Base-by-base conservation (phyloP, 2,113 vertebrate genomes). In the Alces alces region DNA sequence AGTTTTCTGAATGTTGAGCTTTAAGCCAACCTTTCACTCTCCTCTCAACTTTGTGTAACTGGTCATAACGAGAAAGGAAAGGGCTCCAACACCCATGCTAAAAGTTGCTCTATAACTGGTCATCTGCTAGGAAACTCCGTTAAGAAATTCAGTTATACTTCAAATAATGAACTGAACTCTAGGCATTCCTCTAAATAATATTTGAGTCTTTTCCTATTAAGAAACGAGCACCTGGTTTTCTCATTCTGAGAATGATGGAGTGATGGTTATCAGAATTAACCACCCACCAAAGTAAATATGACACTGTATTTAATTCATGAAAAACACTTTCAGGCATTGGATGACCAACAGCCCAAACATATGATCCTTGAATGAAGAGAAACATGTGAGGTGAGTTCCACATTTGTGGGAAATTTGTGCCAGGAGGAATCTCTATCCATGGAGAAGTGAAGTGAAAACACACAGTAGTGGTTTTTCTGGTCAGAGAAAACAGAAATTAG, bases 21-120 rank as follows among this genome's bases (percentile, higher is more conserved):
- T 70, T 39, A 70, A 70, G 66, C 19, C 66, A 36, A 3, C 19
- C 66, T 70, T 70, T 70, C 66, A 70, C 10, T 70, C 66, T 70
- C 9, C n/a, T 70, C n/a, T 70, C 66, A 50, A 30, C 47, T 95
- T 92, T 91, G 27, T 92, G 85, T 96, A 91, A 73, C 89, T 93
- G 94, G 96, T 10, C 84, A 57, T 54, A 33, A 55, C 55, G 80
- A 96, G 95, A 98, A 55, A 76, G 95, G 30, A 21, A 89, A 64
- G 28, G 54, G 8, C 21, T 64, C 47, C 17, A 57, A 19, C 17
- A 7, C 25, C 7, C 7, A 33, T 15, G 14, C 19, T 52, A 13
- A 58, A 52, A 45, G 6, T 23, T 84, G 64, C 64, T 89, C 57
- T 86, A 47, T 36, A 19, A 54, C 66, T 66, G 10, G 23, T 87